phyloP scores from a whole-genome alignment of 2,888 invertebrate genomes.

The Nowickia ferox region DNA sequence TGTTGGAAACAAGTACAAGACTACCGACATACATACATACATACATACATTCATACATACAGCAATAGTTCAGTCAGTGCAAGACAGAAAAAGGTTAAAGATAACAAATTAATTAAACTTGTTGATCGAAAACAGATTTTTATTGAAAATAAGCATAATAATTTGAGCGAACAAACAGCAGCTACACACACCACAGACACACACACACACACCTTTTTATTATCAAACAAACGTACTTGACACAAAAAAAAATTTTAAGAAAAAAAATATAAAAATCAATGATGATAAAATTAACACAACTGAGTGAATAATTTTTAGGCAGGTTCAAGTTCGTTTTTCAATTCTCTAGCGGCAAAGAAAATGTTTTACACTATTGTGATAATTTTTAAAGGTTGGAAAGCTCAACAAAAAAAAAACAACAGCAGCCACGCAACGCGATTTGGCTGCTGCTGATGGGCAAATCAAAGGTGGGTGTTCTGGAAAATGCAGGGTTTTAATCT shows the following conservation, averaged over 20 bases:
- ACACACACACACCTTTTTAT: not conserved
- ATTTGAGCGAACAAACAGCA: not conserved
- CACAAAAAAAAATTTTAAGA: not conserved
- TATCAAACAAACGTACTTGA: constrained; percentile 24
- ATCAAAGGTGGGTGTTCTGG: too few relatives aligned
- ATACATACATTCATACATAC: too few relatives aligned
- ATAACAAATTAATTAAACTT: constrained; percentile 57
- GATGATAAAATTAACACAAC: not conserved
- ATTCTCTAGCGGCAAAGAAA: not conserved
- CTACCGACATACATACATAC: too few relatives aligned
- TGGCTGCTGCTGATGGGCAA: too few relatives aligned
- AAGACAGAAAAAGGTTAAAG: constrained; percentile 50
- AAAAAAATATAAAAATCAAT: not conserved
- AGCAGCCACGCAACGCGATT: too few relatives aligned
- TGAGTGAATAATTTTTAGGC: not conserved
- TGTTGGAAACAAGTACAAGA: constrained; percentile 7
- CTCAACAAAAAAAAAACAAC: too few relatives aligned
- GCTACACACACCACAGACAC: constrained; percentile 1
- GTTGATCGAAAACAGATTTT: constrained; percentile 2
- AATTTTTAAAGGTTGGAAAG: too few relatives aligned
- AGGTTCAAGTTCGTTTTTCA: constrained; percentile 1
- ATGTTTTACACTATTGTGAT: not conserved
- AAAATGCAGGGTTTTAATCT: too few relatives aligned
- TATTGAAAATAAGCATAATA: constrained; percentile 1
- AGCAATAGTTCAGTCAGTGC: not conserved